phyloP scores from a whole-genome alignment of 2,113 vertebrate genomes.

The Eretmochelys imbricata region DNA sequence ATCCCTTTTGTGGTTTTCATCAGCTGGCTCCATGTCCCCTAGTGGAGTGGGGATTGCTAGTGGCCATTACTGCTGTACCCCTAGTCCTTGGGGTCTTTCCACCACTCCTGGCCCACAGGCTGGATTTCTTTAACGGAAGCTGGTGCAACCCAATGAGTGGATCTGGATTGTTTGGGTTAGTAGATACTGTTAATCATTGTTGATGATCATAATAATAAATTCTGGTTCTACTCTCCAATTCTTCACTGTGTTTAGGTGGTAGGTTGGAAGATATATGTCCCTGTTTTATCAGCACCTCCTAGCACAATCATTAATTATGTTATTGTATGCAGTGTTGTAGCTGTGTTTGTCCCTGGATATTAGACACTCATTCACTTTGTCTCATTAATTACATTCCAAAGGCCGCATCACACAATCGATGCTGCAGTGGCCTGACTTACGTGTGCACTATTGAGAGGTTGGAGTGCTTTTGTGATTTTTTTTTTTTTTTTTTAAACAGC shows the following conservation, averaged over 20 bases:
- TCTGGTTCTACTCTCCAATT: conserved; percentile 19
- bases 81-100: conserved; percentile 53
- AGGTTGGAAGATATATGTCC: background rate
- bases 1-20: conserved; percentile 8
- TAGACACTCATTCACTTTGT: background rate
- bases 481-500: conserved; percentile 7
- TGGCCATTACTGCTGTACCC: background rate
- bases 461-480: conserved; percentile 45
- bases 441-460: background rate
- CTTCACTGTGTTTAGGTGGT: background rate
- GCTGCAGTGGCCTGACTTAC: background rate
- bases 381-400: background rate
- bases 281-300: background rate
- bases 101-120: background rate
- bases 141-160: conserved; percentile 53
- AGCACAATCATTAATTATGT: background rate
- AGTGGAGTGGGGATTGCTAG: conserved; percentile 27
- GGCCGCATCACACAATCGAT: background rate
- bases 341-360: too few relatives aligned
- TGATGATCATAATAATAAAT: conserved; percentile 35
- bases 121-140: conserved; percentile 57
- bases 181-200: conserved; percentile 39
- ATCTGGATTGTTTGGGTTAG: conserved; percentile 57
- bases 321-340: background rate
- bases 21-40: conserved; percentile 12